phyloP scores from a whole-genome alignment of 2,113 vertebrate species.

The Pygoscelis adeliae region DNA sequence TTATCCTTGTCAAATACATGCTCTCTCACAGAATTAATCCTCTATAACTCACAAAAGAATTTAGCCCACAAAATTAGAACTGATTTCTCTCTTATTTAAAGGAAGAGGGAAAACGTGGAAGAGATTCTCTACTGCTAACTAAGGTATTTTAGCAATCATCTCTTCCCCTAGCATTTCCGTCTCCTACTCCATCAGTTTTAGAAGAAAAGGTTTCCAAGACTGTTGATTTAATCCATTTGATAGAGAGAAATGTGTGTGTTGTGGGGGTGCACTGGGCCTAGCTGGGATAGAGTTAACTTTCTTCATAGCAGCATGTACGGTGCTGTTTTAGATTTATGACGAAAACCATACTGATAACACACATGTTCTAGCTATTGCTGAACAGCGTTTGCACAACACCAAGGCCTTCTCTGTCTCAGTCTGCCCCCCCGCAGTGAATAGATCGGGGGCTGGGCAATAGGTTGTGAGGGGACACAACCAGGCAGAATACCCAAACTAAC shows the following conservation, averaged over 20 bases:
- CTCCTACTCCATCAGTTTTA: background rate
- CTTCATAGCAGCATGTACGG: background rate
- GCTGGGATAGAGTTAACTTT: background rate
- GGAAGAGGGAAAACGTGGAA: background rate
- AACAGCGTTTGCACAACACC: background rate
- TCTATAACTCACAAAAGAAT: background rate
- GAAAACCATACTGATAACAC: background rate
- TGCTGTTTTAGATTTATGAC: background rate
- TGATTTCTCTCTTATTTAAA: background rate
- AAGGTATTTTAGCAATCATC: background rate
- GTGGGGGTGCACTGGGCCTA: accelerated
- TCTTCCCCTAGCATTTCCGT: background rate
- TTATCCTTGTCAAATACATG: background rate
- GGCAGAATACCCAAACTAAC: background rate
- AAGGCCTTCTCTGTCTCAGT: background rate
- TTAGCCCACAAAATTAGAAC: background rate
- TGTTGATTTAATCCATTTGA: background rate
- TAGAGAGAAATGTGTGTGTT: background rate
- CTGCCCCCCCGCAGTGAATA: accelerated
- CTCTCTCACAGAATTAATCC: background rate
- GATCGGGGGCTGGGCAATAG: accelerated
- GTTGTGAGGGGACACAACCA: background rate
- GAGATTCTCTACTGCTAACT: background rate
- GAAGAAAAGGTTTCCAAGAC: background rate
- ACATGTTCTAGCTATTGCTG: background rate